Conservation (phyloP, 2,888 invertebrate species). For the Sminthurides aquaticus region DNA sequence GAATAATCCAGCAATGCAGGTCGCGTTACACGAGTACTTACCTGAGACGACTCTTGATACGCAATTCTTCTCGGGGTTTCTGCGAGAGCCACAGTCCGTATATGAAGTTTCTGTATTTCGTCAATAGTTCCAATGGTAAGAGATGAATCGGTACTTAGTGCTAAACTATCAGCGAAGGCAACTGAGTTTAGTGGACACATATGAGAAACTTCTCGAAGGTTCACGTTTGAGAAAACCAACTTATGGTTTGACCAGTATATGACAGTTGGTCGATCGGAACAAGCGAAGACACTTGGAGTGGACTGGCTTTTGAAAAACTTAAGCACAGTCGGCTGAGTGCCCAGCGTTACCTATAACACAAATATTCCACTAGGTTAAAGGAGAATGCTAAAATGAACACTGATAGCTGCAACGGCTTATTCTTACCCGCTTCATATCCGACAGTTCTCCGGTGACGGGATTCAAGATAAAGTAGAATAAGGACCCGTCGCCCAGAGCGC, state of each 20-base stretch:
- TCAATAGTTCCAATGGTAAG: slow-evolving; percentile 95
- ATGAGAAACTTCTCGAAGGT: slow-evolving; percentile 86
- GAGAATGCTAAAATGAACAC: not conserved
- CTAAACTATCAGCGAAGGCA: slow-evolving; percentile 87
- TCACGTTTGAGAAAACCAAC: slow-evolving; percentile 96
- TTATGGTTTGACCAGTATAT: slow-evolving; percentile 99
- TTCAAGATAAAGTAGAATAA: slow-evolving; percentile 91
- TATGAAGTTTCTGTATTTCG: slow-evolving; percentile 96
- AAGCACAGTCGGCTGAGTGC: slow-evolving; percentile 92
- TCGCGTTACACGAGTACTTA: slow-evolving; percentile 42
- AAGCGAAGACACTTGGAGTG: slow-evolving; percentile 95
- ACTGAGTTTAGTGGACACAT: slow-evolving; percentile 96
- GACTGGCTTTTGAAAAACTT: slow-evolving; percentile 80
- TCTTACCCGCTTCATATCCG: slow-evolving; percentile 73
- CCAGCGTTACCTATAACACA: slow-evolving; percentile 66
- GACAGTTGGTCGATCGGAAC: slow-evolving; percentile 95
- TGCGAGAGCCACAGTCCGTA: slow-evolving; percentile 86
- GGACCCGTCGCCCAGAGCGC: slow-evolving; percentile 94
- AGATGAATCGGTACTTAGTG: slow-evolving; percentile 77
- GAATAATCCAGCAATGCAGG: no score
- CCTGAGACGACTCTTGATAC: slow-evolving; percentile 84
- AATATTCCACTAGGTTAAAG: slow-evolving; percentile 4
- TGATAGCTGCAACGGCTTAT: not conserved
- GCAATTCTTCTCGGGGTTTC: slow-evolving; percentile 92
- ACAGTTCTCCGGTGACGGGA: slow-evolving; percentile 62